These are phyloP conservation scores for Mermis nigrescens DNA, from an alignment of 2,888 invertebrate species.

Conservation along the genomic window DNA sequence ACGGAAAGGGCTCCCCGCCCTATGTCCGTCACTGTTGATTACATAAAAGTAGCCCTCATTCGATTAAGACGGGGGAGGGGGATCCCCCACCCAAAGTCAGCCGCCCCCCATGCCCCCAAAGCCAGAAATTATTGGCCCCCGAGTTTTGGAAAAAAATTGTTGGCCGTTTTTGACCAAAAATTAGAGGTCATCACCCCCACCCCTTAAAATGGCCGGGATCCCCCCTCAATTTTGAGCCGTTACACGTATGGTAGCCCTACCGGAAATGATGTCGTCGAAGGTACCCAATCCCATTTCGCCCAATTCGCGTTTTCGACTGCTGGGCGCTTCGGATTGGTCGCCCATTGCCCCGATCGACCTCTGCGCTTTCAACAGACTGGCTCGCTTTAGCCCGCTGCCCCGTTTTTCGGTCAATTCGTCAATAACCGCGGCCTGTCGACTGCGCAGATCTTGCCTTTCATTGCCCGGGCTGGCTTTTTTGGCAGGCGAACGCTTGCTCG, in stretches of 20 bases:
- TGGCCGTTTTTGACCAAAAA: too few relatives aligned
- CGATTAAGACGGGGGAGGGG: too few relatives aligned
- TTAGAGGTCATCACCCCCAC: too few relatives aligned
- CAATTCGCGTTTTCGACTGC: slow-evolving; percentile 6
- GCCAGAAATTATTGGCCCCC: too few relatives aligned
- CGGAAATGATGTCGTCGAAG: slow-evolving; percentile 5
- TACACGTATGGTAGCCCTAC: neutral
- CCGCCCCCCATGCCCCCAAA: too few relatives aligned
- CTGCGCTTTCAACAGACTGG: neutral
- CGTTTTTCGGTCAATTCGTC: slow-evolving; percentile 5
- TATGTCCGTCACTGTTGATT: too few relatives aligned
- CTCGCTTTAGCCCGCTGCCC: neutral
- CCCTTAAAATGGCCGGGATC: too few relatives aligned
- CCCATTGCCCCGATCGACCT: neutral
- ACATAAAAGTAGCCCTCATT: too few relatives aligned
- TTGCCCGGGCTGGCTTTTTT: neutral
- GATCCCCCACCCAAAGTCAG: too few relatives aligned
- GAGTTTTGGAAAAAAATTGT: too few relatives aligned
- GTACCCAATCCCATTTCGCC: slow-evolving; percentile 7
- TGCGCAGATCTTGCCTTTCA: neutral
- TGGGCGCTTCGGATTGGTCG: neutral
- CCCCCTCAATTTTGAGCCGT: too few relatives aligned
- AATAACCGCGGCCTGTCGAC: slow-evolving; percentile 11
- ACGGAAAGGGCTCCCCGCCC: too few relatives aligned
- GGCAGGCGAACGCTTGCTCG: neutral